Evolutionary conservation across 53 echinoderm and acorn worm species (phyloP), one percentile per base, ranked within the genome.

Genomic region (Holothuria leucospilota): DNA sequence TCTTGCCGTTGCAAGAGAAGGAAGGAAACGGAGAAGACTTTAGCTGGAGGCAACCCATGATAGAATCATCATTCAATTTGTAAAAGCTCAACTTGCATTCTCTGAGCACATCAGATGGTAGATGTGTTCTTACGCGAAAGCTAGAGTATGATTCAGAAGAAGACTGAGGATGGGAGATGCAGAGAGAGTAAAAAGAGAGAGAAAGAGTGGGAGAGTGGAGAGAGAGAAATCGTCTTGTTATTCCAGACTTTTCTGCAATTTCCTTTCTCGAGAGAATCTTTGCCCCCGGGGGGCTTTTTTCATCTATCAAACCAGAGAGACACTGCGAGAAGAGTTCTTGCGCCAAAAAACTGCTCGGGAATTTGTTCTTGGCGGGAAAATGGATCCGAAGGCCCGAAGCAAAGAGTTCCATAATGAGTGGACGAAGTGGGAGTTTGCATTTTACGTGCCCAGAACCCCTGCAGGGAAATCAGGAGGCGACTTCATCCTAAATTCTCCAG

Each of bases 331-430:
- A 80, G 80, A 80, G 80, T 61, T 80, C 38, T 80, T 61, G 59
- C 80, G 80, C 80, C 80, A 59, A 30, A n/a, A 80, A 61, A 24
- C 29, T 60, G 80, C 80, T 58, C 78, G 78, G 80, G 80, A 80
- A 80, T 80, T 80, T 60, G 80, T 80, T 80, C 80, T 80, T 61
- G 80, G 80, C 80, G 80, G 80, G 80, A 80, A 80, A 80, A 80
- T 80, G 80, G 80, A 80, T 80, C 80, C 80, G 59, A 60, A 80
- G 56, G 80, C 80, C 80, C 61, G 80, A 59, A 80, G 80, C 80
- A 80, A 80, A 38, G 80, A 80, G 80, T 61, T 80, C 56, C 60
- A 61, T 80, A 80, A 80, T 80, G 80, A 80, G 80, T 80, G 80
- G 80, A 58, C 80, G 80, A 80, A 80, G 80, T 80, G 80, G 80